A percentile compares a stretch with the other conserved stretches of the same genome.
These are phyloP conservation scores for Lasaia peninsularis DNA, from an alignment of 1,140 invertebrate genomes.

Conservation along the genomic window DNA sequence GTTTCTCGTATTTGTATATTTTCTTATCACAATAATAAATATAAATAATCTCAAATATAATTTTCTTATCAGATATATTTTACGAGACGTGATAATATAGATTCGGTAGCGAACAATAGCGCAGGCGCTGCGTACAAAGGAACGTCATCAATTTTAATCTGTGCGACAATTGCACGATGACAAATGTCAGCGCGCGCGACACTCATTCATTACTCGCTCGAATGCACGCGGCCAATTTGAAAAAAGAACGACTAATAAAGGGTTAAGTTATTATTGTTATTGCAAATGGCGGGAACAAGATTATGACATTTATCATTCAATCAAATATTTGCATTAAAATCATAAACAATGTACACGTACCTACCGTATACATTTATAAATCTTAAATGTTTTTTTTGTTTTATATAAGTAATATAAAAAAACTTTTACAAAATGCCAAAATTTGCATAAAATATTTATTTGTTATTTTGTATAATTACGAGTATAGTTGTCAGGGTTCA, in stretches of 20 bases:
- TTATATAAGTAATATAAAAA: no score
- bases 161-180: constrained; percentile 73
- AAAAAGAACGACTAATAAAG: constrained; percentile 65
- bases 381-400: neutral
- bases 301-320: constrained; percentile 30
- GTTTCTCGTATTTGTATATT: neutral
- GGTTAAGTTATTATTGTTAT: constrained; percentile 69
- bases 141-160: constrained; percentile 77
- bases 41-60: neutral
- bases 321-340: neutral
- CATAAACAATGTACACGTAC: neutral
- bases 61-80: constrained; percentile 22
- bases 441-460: no score
- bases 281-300: constrained; percentile 44
- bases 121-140: constrained; percentile 61
- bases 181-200: constrained; percentile 68
- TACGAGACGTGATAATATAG: constrained; percentile 41
- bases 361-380: neutral
- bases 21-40: neutral
- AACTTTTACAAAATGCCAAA: no score
- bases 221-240: constrained; percentile 54
- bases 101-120: constrained; percentile 46
- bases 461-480: no score
- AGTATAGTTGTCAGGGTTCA: no score
- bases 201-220: constrained; percentile 70